A percentile compares a stretch with the other conserved stretches of the same genome.
Conservation (phyloP, 2,113 vertebrate genomes). For the Phoenicopterus ruber region DNA sequence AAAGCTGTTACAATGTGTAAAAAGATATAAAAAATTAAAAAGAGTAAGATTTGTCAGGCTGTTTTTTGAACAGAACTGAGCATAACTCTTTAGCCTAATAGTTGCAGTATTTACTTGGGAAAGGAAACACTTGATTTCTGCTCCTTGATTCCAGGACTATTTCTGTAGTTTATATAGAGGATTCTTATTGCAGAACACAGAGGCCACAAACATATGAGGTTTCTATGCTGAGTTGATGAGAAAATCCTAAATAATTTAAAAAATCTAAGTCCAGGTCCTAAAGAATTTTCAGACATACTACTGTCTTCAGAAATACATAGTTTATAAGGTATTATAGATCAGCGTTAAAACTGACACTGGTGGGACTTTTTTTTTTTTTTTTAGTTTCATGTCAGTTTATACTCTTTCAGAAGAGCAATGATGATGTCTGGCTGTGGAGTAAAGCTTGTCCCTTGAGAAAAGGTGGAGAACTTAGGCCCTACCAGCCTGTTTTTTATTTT, state of each 20-base stretch:
- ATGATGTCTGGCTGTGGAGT: neutral
- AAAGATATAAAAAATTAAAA: neutral
- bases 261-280: neutral
- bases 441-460: neutral
- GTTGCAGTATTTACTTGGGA: neutral
- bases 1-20: neutral
- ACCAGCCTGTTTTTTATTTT: neutral
- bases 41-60: neutral
- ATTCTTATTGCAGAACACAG: neutral
- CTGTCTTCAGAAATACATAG: neutral
- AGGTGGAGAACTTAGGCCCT: neutral
- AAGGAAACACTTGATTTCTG: neutral
- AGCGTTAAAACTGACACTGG: neutral
- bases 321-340: neutral
- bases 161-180: neutral
- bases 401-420: neutral
- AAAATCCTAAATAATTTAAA: neutral
- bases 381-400: neutral
- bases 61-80: neutral
- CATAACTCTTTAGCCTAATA: neutral
- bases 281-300: neutral
- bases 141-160: neutral
- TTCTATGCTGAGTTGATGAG: neutral
- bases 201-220: neutral
- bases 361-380: neutral